A percentile compares a stretch with the other conserved stretches of the same genome.
These are phyloP conservation scores for Plebejus argus DNA, from an alignment of 2,888 invertebrate species.

Conservation along the genomic window DNA sequence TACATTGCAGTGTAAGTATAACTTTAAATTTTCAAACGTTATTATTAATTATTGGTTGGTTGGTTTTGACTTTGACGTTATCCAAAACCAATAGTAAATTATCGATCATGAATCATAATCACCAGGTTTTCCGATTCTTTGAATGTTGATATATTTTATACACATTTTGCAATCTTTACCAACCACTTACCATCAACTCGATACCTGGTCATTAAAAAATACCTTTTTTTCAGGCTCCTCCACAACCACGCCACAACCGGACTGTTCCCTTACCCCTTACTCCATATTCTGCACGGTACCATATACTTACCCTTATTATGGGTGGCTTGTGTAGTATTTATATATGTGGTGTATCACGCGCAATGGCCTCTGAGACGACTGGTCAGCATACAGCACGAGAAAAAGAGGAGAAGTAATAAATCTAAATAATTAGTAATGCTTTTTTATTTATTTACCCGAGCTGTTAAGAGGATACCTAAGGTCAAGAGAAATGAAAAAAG, in stretches of 20 bases:
- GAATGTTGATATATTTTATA: no score
- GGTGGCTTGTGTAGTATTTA: background rate
- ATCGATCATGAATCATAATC: no score
- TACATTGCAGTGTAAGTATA: conserved; percentile 61
- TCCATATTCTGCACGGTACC: conserved; percentile 50
- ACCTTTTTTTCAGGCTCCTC: conserved; percentile 55
- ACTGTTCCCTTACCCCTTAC: conserved; percentile 60
- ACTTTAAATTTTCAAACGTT: background rate
- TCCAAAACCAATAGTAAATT: no score
- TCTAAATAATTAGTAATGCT: background rate
- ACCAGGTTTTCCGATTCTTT: no score
- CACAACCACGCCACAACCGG: conserved; percentile 49
- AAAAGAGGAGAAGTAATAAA: conserved; percentile 32
- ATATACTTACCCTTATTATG: conserved; percentile 52
- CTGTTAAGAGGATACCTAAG: no score
- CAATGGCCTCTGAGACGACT: conserved; percentile 51
- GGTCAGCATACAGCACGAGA: conserved; percentile 32
- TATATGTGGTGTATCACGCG: conserved; percentile 43
- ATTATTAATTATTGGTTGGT: no score
- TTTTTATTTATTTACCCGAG: no score
- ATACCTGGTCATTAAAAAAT: no score
- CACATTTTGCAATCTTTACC: no score
- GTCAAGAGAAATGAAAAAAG: no score
- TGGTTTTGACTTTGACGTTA: no score
- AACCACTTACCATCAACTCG: no score